Percentiles rank a stretch among this genome's conserved stretches.
These are phyloP conservation scores for Apodemia mormo DNA, from an alignment of 2,888 invertebrate genomes.

Conservation along the genomic window DNA sequence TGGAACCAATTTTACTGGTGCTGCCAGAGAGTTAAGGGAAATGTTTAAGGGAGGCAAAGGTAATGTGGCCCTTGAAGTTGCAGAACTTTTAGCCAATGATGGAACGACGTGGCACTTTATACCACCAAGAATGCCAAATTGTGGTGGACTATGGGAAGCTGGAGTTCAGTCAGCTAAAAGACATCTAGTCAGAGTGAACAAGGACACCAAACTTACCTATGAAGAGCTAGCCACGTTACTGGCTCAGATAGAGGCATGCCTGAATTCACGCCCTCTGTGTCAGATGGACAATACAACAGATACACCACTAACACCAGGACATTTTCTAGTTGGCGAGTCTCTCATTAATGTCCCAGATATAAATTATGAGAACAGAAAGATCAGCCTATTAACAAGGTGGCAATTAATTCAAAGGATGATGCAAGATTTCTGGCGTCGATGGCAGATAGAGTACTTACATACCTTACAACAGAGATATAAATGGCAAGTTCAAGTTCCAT, in stretches of 20 bases:
- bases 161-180: background rate
- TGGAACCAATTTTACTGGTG: conserved; percentile 5
- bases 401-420: conserved; percentile 39
- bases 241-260: conserved; percentile 20
- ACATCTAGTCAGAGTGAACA: background rate
- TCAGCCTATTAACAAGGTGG: conserved; percentile 35
- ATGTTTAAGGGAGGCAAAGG: background rate
- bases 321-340: background rate
- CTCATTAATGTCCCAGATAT: background rate
- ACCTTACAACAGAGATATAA: too few relatives aligned
- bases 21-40: background rate
- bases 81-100: conserved; percentile 3
- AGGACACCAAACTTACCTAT: conserved; percentile 23
- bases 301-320: too few relatives aligned
- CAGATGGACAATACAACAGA: background rate
- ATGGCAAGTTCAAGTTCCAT: too few relatives aligned
- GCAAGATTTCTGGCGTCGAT: conserved; percentile 42
- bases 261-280: conserved; percentile 21
- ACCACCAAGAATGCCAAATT: background rate
- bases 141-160: background rate
- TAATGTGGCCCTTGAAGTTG: background rate
- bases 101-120: too few relatives aligned
- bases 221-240: conserved; percentile 21
- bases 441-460: too few relatives aligned
- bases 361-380: conserved; percentile 23